phyloP scores from a whole-genome alignment of 2,888 invertebrate genomes.

The Drosophila peninsularis region DNA sequence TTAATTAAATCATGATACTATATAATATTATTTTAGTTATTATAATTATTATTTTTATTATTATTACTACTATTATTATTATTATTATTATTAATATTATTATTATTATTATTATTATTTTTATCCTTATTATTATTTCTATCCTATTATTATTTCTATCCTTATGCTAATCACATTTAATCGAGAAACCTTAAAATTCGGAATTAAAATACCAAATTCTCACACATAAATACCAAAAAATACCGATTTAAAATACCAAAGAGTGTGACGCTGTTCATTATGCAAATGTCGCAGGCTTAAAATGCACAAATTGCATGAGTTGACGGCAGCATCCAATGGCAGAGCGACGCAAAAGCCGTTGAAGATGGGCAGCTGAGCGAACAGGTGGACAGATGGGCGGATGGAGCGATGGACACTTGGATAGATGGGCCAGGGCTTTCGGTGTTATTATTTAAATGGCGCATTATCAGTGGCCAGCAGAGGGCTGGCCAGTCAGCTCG shows the following conservation, averaged over 20 bases:
- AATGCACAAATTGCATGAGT: constrained; percentile 62
- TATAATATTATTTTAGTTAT: too few species aligned
- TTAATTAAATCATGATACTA: too few species aligned
- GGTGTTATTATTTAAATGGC: constrained; percentile 75
- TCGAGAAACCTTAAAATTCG: background rate
- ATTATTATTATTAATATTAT: too few species aligned
- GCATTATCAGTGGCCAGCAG: constrained; percentile 77
- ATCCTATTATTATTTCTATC: background rate
- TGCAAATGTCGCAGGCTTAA: constrained; percentile 66
- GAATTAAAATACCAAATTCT: background rate
- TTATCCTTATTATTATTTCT: too few species aligned
- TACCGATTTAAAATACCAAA: constrained; percentile 27
- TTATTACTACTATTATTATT: too few species aligned
- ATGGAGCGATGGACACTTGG: background rate
- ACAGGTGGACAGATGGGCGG: background rate
- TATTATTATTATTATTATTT: background rate
- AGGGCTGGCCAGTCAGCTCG: constrained; percentile 69
- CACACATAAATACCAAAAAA: constrained; percentile 11
- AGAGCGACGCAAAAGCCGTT: background rate
- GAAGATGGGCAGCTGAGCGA: constrained; percentile 29
- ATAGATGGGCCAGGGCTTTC: constrained; percentile 9
- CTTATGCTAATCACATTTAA: background rate
- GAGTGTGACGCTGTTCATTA: constrained; percentile 32
- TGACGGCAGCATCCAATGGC: constrained; percentile 30
- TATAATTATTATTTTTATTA: too few species aligned